Percentiles rank a stretch among this genome's conserved stretches.
Evolutionary conservation across 1,140 invertebrate genomes (phyloP).

Genomic region (Thereuonema tuberculata): DNA sequence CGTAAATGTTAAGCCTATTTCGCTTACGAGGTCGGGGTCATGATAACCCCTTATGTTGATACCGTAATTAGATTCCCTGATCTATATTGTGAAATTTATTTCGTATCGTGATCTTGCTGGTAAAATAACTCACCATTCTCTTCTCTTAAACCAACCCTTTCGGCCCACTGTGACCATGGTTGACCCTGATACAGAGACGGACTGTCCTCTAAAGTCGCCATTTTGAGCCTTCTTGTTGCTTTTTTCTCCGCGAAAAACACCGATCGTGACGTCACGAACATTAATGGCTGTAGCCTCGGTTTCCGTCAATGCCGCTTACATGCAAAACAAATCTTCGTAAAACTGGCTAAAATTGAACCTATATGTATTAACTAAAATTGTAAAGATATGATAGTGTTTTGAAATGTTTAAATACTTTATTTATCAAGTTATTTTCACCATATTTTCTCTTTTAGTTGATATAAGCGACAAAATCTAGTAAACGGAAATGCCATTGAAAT

Average conservation of each 20-base stretch:
- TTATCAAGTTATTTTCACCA: too few species aligned
- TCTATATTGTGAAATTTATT: neutral
- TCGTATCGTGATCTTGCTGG: neutral
- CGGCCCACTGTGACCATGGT: constrained; percentile 7
- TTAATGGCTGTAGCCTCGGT: neutral
- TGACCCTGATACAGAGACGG: constrained; percentile 9
- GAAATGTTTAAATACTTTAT: too few species aligned
- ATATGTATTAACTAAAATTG: too few species aligned
- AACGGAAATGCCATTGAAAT: too few species aligned
- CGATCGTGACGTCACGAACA: constrained; percentile 30
- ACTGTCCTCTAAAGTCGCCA: constrained; percentile 29
- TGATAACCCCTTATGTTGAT: neutral
- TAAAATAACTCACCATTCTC: constrained; percentile 10
- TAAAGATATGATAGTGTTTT: too few species aligned
- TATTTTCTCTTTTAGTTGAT: too few species aligned
- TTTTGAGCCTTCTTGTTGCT: constrained; percentile 34
- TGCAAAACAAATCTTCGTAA: too few species aligned
- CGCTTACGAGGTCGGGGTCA: neutral
- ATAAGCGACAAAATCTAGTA: too few species aligned
- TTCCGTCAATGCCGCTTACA: neutral
- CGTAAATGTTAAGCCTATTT: constrained; percentile 4
- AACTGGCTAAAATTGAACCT: too few species aligned
- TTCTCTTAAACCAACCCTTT: neutral
- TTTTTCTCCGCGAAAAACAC: constrained; percentile 26
- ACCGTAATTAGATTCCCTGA: neutral